These are phyloP conservation scores for Chymomyza amoena DNA, from an alignment of 2,888 invertebrate genomes.

Conservation along the genomic window DNA sequence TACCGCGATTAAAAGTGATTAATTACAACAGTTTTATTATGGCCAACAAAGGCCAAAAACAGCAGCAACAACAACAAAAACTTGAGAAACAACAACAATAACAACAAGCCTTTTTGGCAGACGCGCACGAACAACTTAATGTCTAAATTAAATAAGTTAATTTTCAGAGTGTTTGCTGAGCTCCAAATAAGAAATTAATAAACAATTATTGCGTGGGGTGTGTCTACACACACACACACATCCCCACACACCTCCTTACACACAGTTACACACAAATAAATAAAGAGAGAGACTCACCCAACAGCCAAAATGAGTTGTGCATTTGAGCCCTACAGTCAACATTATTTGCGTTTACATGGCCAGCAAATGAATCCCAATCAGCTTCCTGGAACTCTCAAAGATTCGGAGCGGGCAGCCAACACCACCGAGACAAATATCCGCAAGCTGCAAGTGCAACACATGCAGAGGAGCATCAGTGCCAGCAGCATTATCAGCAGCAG, in stretches of 20 bases:
- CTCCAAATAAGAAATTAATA: conserved; percentile 60
- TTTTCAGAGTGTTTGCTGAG: conserved; percentile 28
- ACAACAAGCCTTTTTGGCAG: neutral
- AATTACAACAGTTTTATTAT: conserved; percentile 50
- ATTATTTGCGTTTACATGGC: conserved; percentile 27
- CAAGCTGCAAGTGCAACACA: conserved; percentile 12
- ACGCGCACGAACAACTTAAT: conserved; percentile 48
- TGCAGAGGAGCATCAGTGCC: conserved; percentile 28
- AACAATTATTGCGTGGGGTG: conserved; percentile 51
- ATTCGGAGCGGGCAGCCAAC: conserved; percentile 13
- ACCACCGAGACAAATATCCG: conserved; percentile 26
- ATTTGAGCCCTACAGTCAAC: conserved; percentile 47
- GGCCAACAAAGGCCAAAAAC: conserved; percentile 1
- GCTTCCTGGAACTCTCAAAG: neutral
- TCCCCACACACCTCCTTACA: neutral
- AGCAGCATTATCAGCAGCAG: conserved; percentile 35
- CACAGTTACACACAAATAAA: neutral
- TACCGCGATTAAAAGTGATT: conserved; percentile 68
- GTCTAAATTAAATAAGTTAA: conserved; percentile 65
- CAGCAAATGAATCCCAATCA: conserved; percentile 24
- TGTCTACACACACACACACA: conserved; percentile 25
- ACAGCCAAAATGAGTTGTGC: conserved; percentile 50
- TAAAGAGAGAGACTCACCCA: neutral
- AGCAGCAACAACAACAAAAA: conserved; percentile 32
- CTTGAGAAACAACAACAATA: conserved; percentile 5